These are phyloP conservation scores for Patella vulgata DNA, from an alignment of 1,140 invertebrate genomes.

Conservation along the genomic window DNA sequence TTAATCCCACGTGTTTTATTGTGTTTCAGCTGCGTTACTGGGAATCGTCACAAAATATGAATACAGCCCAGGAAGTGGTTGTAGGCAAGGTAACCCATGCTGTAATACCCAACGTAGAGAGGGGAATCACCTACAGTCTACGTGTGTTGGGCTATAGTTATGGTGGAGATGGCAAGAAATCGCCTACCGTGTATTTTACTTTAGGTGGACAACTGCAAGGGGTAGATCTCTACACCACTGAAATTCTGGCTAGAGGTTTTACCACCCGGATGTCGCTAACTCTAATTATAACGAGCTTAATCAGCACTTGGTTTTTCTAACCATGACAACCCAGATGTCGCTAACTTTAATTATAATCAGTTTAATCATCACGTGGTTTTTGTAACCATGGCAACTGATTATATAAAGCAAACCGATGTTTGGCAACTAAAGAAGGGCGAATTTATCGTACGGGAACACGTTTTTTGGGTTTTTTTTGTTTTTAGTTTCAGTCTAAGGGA, in stretches of 20 bases:
- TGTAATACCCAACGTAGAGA: slow-evolving; percentile 39
- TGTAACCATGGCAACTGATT: too few species aligned
- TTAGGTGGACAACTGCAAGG: slow-evolving; percentile 27
- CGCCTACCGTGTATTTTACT: slow-evolving; percentile 46
- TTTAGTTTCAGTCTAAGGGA: too few species aligned
- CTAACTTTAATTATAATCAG: too few species aligned
- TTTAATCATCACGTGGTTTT: too few species aligned
- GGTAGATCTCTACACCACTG: slow-evolving; percentile 16
- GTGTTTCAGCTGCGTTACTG: slow-evolving; percentile 28
- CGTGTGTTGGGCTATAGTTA: slow-evolving; percentile 36
- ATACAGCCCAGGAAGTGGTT: slow-evolving; percentile 14
- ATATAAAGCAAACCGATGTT: too few species aligned
- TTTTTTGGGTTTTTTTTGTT: too few species aligned
- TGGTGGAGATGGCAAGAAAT: slow-evolving; percentile 49
- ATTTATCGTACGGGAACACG: too few species aligned
- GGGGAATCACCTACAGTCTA: slow-evolving; percentile 37
- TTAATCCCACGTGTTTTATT: too few species aligned
- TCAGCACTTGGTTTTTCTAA: too few species aligned
- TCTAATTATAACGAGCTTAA: too few species aligned
- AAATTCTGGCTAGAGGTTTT: slow-evolving; percentile 15
- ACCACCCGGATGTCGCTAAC: background rate
- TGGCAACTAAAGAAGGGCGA: too few species aligned
- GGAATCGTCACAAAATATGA: slow-evolving; percentile 21
- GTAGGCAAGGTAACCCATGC: slow-evolving; percentile 30
- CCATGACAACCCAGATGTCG: too few species aligned